Conservation (phyloP, 1,140 invertebrate species). For the Cheumatopsyche charites region DNA sequence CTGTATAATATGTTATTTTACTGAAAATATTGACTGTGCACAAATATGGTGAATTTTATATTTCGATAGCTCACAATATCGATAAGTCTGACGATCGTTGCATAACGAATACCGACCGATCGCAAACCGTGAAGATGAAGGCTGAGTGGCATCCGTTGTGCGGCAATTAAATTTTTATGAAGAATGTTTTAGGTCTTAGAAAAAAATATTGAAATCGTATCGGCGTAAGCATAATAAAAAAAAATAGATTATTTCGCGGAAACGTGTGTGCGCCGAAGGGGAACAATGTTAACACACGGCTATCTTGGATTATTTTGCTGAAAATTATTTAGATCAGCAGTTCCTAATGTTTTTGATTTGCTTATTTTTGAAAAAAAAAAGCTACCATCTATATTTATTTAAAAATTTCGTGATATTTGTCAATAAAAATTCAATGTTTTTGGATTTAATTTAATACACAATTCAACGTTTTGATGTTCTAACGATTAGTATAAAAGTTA, state of each 20-base stretch:
- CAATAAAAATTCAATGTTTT: too few relatives aligned
- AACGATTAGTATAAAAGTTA: too few relatives aligned
- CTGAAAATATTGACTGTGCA: background rate
- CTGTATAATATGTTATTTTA: background rate
- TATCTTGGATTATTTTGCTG: too few relatives aligned
- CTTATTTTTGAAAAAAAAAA: too few relatives aligned
- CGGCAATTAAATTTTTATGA: conserved; percentile 10
- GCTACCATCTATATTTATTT: too few relatives aligned
- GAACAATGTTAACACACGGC: background rate
- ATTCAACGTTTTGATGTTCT: too few relatives aligned
- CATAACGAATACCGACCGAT: conserved; percentile 1
- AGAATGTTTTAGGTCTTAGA: background rate
- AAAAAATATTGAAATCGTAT: conserved; percentile 17
- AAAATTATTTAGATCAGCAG: too few relatives aligned
- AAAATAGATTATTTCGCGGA: conserved; percentile 13
- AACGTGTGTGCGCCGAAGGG: conserved; percentile 18
- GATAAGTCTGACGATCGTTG: background rate
- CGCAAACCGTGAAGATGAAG: conserved; percentile 25
- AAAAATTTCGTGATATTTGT: too few relatives aligned
- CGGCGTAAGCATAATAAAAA: conserved; percentile 1
- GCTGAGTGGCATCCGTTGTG: conserved; percentile 13
- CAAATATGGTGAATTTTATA: background rate
- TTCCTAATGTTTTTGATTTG: too few relatives aligned
- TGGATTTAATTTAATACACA: too few relatives aligned
- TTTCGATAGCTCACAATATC: background rate